phyloP scores from a whole-genome alignment of 2,797 vertebrate genomes.

The Premnoplex brunnescens region DNA sequence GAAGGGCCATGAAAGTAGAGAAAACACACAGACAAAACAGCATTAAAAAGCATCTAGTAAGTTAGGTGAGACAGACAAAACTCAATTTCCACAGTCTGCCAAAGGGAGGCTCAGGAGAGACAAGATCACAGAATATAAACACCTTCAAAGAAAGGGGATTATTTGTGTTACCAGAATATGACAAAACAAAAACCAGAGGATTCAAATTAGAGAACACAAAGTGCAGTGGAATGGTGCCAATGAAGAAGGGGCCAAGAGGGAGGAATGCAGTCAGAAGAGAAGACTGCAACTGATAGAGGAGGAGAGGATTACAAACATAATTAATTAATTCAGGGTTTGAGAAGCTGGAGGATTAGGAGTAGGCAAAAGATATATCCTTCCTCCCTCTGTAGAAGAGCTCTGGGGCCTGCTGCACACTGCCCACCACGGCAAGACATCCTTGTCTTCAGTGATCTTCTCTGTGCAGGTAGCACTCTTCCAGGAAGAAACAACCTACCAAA shows the following conservation, averaged over 20 bases:
- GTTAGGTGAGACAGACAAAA: not conserved
- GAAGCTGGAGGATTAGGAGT: not conserved
- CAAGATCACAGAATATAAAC: slow-evolving; percentile 42
- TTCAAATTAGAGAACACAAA: not conserved
- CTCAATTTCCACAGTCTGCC: not conserved
- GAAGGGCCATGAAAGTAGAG: not conserved
- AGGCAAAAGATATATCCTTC: not conserved
- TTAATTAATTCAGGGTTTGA: not conserved
- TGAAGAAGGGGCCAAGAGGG: not conserved
- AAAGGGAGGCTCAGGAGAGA: slow-evolving; percentile 32
- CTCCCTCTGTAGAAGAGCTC: not conserved
- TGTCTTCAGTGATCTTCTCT: not conserved
- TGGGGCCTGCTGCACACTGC: not conserved
- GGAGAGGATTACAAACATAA: not conserved
- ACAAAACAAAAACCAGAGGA: slow-evolving; percentile 11
- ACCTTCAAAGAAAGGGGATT: slow-evolving; percentile 34
- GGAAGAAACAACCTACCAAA: not conserved
- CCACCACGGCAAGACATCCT: not conserved
- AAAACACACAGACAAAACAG: not conserved
- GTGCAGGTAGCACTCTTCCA: not conserved
- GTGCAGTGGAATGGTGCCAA: not conserved
- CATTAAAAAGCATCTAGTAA: not conserved
- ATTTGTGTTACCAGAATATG: slow-evolving; percentile 2
- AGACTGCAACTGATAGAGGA: not conserved
- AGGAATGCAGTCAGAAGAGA: not conserved